These are phyloP conservation scores for Bombyx mandarina DNA, from an alignment of 1,140 invertebrate species.

Conservation along the genomic window DNA sequence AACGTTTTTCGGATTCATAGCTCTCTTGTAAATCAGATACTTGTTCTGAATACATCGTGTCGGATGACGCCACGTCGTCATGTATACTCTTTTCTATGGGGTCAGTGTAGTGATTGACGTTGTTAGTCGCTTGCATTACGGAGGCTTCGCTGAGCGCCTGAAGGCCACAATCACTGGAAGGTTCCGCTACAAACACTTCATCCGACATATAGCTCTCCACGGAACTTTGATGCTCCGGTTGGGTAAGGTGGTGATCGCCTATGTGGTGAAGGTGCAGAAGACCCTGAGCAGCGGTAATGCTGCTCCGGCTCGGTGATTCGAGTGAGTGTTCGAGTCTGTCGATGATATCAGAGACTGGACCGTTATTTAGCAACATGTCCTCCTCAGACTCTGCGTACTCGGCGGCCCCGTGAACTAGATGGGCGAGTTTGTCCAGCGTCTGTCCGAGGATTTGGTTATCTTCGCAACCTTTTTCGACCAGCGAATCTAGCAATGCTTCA, in stretches of 20 bases:
- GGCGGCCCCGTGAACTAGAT: constrained; percentile 49
- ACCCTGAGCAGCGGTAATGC: constrained; percentile 60
- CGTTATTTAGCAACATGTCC: constrained; percentile 65
- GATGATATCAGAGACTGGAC: constrained; percentile 73
- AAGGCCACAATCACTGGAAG: constrained; percentile 31
- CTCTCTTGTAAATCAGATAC: constrained; percentile 43
- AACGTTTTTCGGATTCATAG: constrained; percentile 29
- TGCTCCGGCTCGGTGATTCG: constrained; percentile 59
- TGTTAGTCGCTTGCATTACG: constrained; percentile 32
- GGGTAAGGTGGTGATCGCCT: constrained; percentile 59
- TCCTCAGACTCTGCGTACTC: constrained; percentile 75
- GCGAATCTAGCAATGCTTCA: constrained; percentile 71
- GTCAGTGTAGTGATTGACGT: constrained; percentile 36
- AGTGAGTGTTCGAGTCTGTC: constrained; percentile 71
- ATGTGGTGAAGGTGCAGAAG: constrained; percentile 63
- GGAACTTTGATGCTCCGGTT: constrained; percentile 23
- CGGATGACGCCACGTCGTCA: constrained; percentile 22
- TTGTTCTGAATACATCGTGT: constrained; percentile 41
- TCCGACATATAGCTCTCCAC: constrained; percentile 40
- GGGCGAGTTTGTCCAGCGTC: constrained; percentile 57
- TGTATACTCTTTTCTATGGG: constrained; percentile 45
- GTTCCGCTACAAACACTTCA: constrained; percentile 37
- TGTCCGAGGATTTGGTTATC: constrained; percentile 70
- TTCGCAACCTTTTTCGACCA: constrained; percentile 74
- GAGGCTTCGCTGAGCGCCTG: constrained; percentile 26